Conservation (phyloP, 37 sponge, comb jelly and placozoan genomes). For the Ianthella basta region DNA sequence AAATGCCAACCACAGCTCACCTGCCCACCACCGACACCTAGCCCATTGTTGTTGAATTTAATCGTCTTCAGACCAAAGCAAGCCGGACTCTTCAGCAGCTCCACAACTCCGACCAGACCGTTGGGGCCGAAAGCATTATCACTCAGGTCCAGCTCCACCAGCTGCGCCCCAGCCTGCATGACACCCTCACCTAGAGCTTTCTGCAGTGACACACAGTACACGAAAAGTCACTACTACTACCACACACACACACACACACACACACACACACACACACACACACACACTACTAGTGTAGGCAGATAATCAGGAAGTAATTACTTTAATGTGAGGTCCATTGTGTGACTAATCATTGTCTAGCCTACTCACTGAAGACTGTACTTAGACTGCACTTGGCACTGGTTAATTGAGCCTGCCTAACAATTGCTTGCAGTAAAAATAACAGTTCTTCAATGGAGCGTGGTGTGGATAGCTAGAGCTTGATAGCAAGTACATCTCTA, state of each 20-base stretch:
- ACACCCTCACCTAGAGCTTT: conserved; percentile 81
- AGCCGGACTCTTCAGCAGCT: conserved; percentile 85
- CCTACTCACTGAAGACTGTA: too few species aligned
- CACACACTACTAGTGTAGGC: too few species aligned
- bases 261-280: neutral
- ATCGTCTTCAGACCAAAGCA: conserved; percentile 82
- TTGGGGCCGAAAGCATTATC: conserved; percentile 99
- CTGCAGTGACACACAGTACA: conserved; percentile 36
- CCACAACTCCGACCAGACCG: conserved; percentile 80
- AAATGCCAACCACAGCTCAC: conserved; percentile 40
- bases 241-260: neutral
- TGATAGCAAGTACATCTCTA: too few species aligned
- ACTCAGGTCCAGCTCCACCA: conserved; percentile 92
- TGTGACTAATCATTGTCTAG: too few species aligned
- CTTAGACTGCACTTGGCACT: too few species aligned
- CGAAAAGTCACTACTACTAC: too few species aligned
- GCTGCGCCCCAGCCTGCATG: conserved; percentile 72
- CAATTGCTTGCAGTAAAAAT: too few species aligned
- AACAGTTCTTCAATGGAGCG: too few species aligned
- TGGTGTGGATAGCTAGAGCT: too few species aligned
- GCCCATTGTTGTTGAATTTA: conserved; percentile 95
- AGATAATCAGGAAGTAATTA: too few species aligned
- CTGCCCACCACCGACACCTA: conserved; percentile 89
- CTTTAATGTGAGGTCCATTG: too few species aligned
- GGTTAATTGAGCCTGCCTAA: too few species aligned